A percentile compares a stretch with the other conserved stretches of the same genome.
Evolutionary conservation across 2,797 vertebrate genomes (phyloP).

Genomic region (Rhodeus uyekii): DNA sequence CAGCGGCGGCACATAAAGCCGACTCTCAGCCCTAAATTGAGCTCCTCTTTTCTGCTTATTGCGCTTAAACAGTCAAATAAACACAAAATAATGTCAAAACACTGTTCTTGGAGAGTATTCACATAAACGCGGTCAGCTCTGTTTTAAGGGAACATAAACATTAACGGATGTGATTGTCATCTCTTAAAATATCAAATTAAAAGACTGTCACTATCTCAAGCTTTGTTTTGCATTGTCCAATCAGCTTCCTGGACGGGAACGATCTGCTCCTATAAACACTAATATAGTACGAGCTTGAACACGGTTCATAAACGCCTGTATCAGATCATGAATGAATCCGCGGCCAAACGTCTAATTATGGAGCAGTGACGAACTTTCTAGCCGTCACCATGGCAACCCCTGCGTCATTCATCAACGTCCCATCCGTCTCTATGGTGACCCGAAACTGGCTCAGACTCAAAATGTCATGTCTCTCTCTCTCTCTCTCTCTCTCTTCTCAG

Average conservation of each 20-base stretch:
- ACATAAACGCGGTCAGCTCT: no score
- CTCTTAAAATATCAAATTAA: no score
- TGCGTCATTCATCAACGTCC: slow-evolving; percentile 1
- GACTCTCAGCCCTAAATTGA: no score
- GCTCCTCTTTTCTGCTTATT: no score
- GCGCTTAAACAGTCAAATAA: no score
- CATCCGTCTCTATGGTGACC: slow-evolving; percentile 21
- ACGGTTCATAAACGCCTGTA: slow-evolving; percentile 83
- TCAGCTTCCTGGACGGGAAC: background rate
- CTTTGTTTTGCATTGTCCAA: no score
- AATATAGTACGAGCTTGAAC: slow-evolving; percentile 53
- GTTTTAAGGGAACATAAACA: no score
- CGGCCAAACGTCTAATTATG: background rate
- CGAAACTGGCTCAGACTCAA: background rate
- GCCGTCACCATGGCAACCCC: background rate
- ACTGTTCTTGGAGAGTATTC: no score
- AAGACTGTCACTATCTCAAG: no score
- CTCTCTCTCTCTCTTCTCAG: slow-evolving; percentile 59
- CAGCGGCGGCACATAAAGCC: no score
- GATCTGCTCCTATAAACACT: background rate
- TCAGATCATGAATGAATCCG: background rate
- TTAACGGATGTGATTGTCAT: no score
- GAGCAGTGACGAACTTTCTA: background rate
- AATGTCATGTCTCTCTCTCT: slow-evolving; percentile 9
- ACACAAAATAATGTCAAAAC: no score